phyloP scores from a whole-genome alignment of 2,888 invertebrate genomes.

The Drosophila mayaguana region DNA sequence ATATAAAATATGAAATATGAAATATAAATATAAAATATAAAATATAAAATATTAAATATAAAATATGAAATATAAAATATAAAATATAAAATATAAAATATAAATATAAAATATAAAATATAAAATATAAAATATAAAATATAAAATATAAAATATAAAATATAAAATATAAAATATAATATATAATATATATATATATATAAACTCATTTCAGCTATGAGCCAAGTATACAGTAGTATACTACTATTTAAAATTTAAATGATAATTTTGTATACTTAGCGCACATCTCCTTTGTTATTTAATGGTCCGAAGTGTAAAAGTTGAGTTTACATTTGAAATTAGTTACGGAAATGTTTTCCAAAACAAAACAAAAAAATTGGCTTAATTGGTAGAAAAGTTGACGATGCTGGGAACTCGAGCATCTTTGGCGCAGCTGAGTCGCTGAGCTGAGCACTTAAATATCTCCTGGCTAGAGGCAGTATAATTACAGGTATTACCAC shows the following conservation, averaged over 20 bases:
- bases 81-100: too few relatives aligned
- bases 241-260: background rate
- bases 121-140: too few relatives aligned
- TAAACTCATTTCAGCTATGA: too few relatives aligned
- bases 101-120: too few relatives aligned
- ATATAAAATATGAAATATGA: too few relatives aligned
- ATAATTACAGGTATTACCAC: slow-evolving; percentile 62
- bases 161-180: too few relatives aligned
- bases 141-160: too few relatives aligned
- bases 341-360: background rate
- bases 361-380: background rate
- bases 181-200: too few relatives aligned
- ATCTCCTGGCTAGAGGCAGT: slow-evolving; percentile 2
- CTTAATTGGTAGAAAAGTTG: slow-evolving; percentile 6
- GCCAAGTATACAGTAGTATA: too few relatives aligned
- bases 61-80: too few relatives aligned
- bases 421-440: slow-evolving; percentile 24
- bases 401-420: slow-evolving; percentile 35
- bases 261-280: background rate
- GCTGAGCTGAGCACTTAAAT: slow-evolving; percentile 25
- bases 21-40: too few relatives aligned
- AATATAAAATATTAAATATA: too few relatives aligned
- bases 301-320: background rate
- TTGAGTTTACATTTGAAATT: slow-evolving; percentile 5
- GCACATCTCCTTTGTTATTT: background rate